Conservation (phyloP, 2,888 invertebrate species). For the Tyria jacobaeae region DNA sequence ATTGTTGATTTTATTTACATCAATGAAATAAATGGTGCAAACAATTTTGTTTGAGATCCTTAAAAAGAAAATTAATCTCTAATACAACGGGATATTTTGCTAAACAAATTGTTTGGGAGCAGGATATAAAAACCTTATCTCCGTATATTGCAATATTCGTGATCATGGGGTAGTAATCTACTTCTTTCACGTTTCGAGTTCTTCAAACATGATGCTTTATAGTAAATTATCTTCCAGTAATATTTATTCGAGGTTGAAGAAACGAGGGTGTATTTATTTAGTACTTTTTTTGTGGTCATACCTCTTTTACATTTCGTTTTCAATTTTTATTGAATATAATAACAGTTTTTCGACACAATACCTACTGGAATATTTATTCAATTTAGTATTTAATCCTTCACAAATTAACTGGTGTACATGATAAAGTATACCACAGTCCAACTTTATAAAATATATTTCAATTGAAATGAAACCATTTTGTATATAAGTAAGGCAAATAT, state of each 20-base stretch:
- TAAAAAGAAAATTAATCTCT: slow-evolving; percentile 33
- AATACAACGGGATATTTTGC: slow-evolving; percentile 21
- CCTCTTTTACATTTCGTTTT: too few species aligned
- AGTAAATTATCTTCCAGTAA: slow-evolving; percentile 12
- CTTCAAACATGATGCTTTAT: slow-evolving; percentile 9
- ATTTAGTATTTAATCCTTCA: too few species aligned
- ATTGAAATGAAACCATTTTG: background rate
- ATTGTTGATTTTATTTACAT: slow-evolving; percentile 42
- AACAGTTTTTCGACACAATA: too few species aligned
- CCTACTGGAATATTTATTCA: too few species aligned
- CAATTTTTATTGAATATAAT: too few species aligned
- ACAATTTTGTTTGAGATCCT: slow-evolving; percentile 31
- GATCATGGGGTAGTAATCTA: slow-evolving; percentile 13
- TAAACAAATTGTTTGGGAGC: slow-evolving; percentile 27
- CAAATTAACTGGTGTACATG: too few species aligned
- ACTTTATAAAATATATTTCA: too few species aligned
- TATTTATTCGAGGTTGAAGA: slow-evolving; percentile 4
- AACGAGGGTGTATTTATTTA: too few species aligned
- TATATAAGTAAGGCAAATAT: background rate
- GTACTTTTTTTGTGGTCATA: too few species aligned
- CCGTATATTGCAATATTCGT: slow-evolving; percentile 21
- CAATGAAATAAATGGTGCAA: slow-evolving; percentile 35
- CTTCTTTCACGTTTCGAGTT: slow-evolving; percentile 15
- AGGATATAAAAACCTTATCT: slow-evolving; percentile 25
- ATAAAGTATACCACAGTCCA: too few species aligned